These are phyloP conservation scores for Torymus tubicola DNA, from an alignment of 2,888 invertebrate genomes.

Conservation along the genomic window DNA sequence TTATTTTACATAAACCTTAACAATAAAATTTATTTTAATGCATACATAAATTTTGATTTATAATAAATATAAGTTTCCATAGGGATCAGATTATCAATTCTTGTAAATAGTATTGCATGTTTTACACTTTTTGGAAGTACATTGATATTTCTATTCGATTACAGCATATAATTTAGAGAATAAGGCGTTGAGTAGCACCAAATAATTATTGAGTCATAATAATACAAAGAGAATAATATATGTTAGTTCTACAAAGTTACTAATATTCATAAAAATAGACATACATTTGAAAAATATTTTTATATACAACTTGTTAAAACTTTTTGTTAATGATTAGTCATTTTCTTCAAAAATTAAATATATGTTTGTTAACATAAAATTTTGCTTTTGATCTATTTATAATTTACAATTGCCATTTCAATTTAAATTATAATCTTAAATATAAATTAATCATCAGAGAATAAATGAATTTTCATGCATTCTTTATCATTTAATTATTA, in stretches of 20 bases:
- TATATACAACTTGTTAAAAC: too few species aligned
- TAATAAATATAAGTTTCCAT: slow-evolving; percentile 14
- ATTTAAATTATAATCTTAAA: too few species aligned
- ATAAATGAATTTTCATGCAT: too few species aligned
- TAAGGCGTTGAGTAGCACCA: background rate
- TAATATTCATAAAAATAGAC: background rate
- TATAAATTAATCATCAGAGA: too few species aligned
- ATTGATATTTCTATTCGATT: slow-evolving; percentile 2
- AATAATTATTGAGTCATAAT: background rate
- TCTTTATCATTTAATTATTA: too few species aligned
- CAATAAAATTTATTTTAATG: slow-evolving; percentile 19
- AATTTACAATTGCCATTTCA: too few species aligned
- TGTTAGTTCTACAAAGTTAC: background rate
- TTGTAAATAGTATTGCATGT: slow-evolving; percentile 26
- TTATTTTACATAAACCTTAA: slow-evolving; percentile 44
- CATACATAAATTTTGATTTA: slow-evolving; percentile 14
- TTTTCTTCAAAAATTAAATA: too few species aligned
- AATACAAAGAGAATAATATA: slow-evolving; percentile 7
- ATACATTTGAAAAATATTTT: too few species aligned
- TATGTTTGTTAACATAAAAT: too few species aligned
- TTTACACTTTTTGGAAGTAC: slow-evolving; percentile 36
- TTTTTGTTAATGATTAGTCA: too few species aligned
- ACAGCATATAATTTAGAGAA: slow-evolving; percentile 25
- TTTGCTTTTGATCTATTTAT: too few species aligned
- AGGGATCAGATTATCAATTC: slow-evolving; percentile 24